Evolutionary conservation across 2,888 invertebrate species (phyloP), one percentile per base, ranked within the genome.

Genomic region (Plagodis pulveraria): DNA sequence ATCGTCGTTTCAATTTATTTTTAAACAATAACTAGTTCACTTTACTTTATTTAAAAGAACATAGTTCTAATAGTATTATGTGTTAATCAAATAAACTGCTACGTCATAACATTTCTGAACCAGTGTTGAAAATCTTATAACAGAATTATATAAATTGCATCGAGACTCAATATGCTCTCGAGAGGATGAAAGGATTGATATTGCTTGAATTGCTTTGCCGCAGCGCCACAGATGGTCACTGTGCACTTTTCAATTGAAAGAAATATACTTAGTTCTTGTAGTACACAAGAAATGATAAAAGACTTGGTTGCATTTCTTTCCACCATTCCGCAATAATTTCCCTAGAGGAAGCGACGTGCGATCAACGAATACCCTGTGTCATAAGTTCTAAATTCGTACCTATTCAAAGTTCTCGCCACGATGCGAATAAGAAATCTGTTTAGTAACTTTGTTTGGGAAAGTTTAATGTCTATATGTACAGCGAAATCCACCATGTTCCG

Each of bases 301-400:
- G 12, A 42, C 5, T 11, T 6, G 8, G 9, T 53, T 53, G 33
- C 11, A 47, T 34, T 38, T 53, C n/a, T 42, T 46, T 47, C 45
- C 2, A 54, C 42, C 46, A 9, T 41, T 12, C n/a, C 54, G 45
- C 48, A 36, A 52, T 52, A 46, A 63, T 57, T 63, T 63, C 60
- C 60, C 57, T 9, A 6, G 55, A 50, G 57, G 22, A 5, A 45
- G 50, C 33, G 5, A 33, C 43, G 12, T 22, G n/a, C 41, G 22
- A 6, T 10, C 41, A 6, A 41, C 32, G 36, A 60, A 12, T 52
- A 51, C 43, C 34, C 40, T 10, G 10, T 10, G 40, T 10, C 40
- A 10, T 10, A 40, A 10, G 8, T 40, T 10, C 9, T 38, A 45
- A 56, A 22, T 22, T 22, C 22, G 22, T 48, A 54, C 22, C 10